Evolutionary conservation across 2,888 invertebrate genomes (phyloP), one percentile per base, ranked within the genome.

Genomic region (Morpho helenor): DNA sequence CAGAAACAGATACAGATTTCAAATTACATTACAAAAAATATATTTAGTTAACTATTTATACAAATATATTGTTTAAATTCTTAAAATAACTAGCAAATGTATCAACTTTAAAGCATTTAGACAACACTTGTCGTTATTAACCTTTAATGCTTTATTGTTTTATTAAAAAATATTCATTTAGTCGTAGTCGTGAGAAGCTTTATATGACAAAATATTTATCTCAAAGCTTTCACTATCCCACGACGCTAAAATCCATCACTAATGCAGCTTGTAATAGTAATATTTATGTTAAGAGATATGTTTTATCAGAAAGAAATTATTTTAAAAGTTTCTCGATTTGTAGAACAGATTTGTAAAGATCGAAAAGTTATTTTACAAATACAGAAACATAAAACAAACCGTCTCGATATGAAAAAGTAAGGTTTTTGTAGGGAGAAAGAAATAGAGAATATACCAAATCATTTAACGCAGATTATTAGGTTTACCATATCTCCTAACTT

Each of bases 151-250:
- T 31, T 31, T 31, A 31, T 31, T 31, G 31, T 31, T 31, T 31
- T 31, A 31, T 31, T 31, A 5, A 39, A 71, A 73, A 68, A 16
- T 6, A 51, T 55, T 49, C 16, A 52, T 53, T 52, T 42, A 45
- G 55, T 52, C 31, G 75, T 44, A 73, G 79, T 81, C 80, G 83
- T 85, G 85, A 76, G 86, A 84, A 78, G 68, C 76, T 76, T 75
- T 68, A 74, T 66, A 69, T 74, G 75, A 73, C 71, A 70, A 72
- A 76, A 67, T 73, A 67, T 48, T 41, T 66, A 73, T 73, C 66
- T 74, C 70, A 67, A 66, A 65, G 74, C 84, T 85, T 85, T 86
- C 86, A 81, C 82, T 75, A 80, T 83, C 84, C 67, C 83, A 82
- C 82, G 80, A 70, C 40, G 54, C 7, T 42, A 66, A 31, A 67